These are phyloP conservation scores for Cettia cetti DNA, from an alignment of 2,113 vertebrate species.

Conservation along the genomic window DNA sequence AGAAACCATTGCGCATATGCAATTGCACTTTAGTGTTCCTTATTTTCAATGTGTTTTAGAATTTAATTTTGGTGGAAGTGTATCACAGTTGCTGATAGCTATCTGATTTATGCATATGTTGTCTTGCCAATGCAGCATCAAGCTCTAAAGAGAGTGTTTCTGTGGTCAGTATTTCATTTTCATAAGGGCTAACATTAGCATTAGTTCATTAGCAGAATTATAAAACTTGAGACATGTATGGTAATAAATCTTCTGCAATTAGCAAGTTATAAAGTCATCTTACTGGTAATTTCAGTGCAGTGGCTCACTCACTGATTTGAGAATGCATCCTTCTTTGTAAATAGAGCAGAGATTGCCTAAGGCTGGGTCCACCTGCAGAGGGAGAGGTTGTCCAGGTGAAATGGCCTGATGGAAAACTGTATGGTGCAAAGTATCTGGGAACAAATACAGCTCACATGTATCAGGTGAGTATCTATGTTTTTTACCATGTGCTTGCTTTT, in stretches of 20 bases:
- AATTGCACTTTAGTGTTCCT: constrained; percentile 13
- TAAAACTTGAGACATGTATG: constrained; percentile 43
- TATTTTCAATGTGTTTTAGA: background rate
- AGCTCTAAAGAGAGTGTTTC: background rate
- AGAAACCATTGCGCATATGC: background rate
- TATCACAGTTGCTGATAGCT: background rate
- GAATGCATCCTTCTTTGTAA: constrained; percentile 32
- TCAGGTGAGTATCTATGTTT: constrained; percentile 77
- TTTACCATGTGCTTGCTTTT: background rate
- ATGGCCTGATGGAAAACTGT: constrained; percentile 95
- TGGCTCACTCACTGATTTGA: constrained; percentile 21
- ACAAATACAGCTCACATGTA: constrained; percentile 89
- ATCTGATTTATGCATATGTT: background rate
- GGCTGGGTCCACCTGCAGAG: constrained; percentile 87
- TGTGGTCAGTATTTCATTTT: constrained; percentile 48
- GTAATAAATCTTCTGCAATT: constrained; percentile 53
- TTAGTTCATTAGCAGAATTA: constrained; percentile 17
- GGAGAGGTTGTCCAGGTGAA: constrained; percentile 93
- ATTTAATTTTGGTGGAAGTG: background rate
- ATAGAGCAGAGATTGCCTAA: constrained; percentile 91
- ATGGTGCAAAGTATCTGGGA: constrained; percentile 92
- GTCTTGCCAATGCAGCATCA: background rate
- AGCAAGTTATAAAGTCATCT: constrained; percentile 4
- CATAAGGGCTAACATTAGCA: background rate
- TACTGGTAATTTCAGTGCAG: constrained; percentile 25